Percentiles rank a stretch among this genome's conserved stretches.
Evolutionary conservation across 2,797 vertebrate species (phyloP).

Genomic region (Chrysolophus pictus): DNA sequence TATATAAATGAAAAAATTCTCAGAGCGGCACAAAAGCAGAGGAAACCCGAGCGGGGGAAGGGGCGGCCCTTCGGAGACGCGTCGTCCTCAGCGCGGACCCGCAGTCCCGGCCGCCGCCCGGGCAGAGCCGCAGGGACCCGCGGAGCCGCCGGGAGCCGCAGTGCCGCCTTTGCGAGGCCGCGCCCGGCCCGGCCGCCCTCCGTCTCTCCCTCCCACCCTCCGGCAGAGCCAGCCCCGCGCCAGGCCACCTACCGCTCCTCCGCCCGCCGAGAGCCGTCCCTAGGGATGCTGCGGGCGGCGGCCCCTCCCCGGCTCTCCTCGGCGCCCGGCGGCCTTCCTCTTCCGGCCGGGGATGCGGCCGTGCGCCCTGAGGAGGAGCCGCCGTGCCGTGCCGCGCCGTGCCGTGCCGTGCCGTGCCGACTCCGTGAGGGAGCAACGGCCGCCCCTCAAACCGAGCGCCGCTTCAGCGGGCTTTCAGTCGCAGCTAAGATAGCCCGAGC

Average conservation of each 20-base stretch:
- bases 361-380: background rate
- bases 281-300: background rate
- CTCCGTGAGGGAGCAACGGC: background rate
- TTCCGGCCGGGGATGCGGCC: constrained; percentile 27
- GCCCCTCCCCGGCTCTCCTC: constrained; percentile 7
- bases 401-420: background rate
- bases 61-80: background rate
- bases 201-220: background rate
- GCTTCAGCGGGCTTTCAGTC: background rate
- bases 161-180: background rate
- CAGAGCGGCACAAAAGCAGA: background rate
- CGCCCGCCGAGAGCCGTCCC: background rate
- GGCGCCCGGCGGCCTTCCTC: constrained; percentile 33
- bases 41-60: background rate
- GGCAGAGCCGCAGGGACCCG: too few relatives aligned
- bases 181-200: background rate
- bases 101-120: background rate
- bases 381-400: background rate
- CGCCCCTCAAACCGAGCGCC: background rate
- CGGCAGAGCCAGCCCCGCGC: background rate
- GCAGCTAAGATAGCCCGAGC: background rate
- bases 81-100: background rate
- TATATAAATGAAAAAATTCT: background rate
- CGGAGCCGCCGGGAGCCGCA: background rate
- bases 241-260: background rate